Evolutionary conservation across 2,797 vertebrate genomes (phyloP), one percentile per base, ranked within the genome.

Genomic region (Catharus ustulatus): DNA sequence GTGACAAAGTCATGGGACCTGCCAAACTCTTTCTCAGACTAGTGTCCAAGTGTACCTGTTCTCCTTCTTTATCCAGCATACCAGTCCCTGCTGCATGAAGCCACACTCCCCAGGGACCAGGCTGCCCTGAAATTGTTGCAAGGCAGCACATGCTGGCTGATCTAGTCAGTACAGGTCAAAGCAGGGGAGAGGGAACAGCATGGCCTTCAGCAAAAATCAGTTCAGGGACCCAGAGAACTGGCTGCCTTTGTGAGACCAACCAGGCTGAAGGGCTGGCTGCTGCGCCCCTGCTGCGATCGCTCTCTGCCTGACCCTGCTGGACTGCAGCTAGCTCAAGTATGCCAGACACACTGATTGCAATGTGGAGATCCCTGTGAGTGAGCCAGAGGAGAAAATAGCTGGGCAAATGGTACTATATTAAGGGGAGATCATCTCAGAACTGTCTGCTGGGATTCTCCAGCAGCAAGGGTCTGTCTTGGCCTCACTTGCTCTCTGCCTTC

Each of bases 361-460:
- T 24, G 92, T 76, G 91, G 95, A 94, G 91, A 91, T 86, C 91
- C 75, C 94, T 91, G 80, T 55, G 61, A 1, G 42, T 0, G 5
- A 94, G 92, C 95, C 95, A 94, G 93, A 20, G 85, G 89, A 95
- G 87, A 96, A 95, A 95, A 97, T 95, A 97, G 85, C 85, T 27
- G 63, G 79, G 87, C 94, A 95, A 89, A 93, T 94, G 93, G 89
- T 90, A 89, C 95, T 96, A 94, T 94, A 95, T 96, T 96, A 96
- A 96, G 95, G 67, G 89, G 45, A 91, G 46, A 93, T 34, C 15
- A 29, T 94, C 94, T 94, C 94, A 95, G 93, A 95, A 91, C 81
- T 74, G 71, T 95, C 91, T 94, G 93, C 83, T 74, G 89, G 87
- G 93, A 95, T 91, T 86, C 94, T 94, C 77, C 16, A 20, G 84